Evolutionary conservation across 2,113 vertebrate species (phyloP), one percentile per base, ranked within the genome.

Genomic region (Regulus satrapa): DNA sequence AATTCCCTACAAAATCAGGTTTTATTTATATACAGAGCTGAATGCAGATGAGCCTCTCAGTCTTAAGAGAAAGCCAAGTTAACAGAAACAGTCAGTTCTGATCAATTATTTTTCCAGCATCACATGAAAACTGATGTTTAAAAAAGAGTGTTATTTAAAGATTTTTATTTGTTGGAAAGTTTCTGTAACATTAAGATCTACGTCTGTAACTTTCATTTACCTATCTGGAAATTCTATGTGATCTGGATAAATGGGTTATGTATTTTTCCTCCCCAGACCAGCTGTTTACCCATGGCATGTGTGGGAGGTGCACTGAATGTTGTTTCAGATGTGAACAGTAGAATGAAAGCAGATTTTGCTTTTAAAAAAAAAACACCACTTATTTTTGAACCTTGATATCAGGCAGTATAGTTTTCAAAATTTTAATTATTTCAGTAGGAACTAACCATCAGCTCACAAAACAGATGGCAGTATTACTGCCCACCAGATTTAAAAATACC

Each of bases 401-500:
- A 94, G 45, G 34, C 34, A 84, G 41, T 36, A 32, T 34, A 56
- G 40, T 91, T 94, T 88, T 41, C 77, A 84, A 73, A 59, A 85
- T 95, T 94, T 79, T 90, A 92, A 95, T 92, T 63, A 93, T 92
- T 96, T 80, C 48, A 77, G 58, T 82, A 94, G 81, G 72, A 93
- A 85, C 40, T 75, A 94, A 84, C 71, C 40, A 93, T 81, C 14
- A 14, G 45, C 75, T 94, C 71, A 63, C 58, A 74, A 95, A 97
- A 85, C 94, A 97, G 95, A 97, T 95, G 95, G 96, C 51, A 87
- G 52, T 58, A 89, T 91, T 91, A 80, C 91, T 96, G 88, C 94
- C 92, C 94, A 96, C 91, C 93, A 95, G 78, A 94, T 88, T 94
- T 94, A 82, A 95, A 97, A 96, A 96, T 94, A 97, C 75, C 94